phyloP scores from a whole-genome alignment of 2,797 vertebrate genomes.

The Esox lucius region DNA sequence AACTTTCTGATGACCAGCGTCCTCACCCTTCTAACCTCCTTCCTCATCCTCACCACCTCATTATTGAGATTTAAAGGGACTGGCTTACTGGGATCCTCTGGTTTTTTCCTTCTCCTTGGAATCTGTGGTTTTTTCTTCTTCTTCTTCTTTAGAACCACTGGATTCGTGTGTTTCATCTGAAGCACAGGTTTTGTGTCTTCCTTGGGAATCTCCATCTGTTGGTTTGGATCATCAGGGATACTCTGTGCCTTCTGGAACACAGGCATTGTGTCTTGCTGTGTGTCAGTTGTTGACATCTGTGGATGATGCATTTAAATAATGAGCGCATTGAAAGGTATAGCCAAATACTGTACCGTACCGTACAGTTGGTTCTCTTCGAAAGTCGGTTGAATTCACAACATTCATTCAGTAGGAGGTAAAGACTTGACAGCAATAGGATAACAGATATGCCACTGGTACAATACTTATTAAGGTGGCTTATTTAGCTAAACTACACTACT shows the following conservation, averaged over 20 bases:
- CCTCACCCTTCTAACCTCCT: slow-evolving; percentile 89
- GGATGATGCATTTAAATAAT: background rate
- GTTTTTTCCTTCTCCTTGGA: no score
- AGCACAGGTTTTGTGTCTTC: background rate
- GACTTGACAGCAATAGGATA: background rate
- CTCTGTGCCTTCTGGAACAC: no score
- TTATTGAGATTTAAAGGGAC: slow-evolving; percentile 71
- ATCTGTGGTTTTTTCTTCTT: slow-evolving; percentile 34
- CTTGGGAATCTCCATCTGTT: background rate
- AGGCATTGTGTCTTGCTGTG: background rate
- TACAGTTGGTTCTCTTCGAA: background rate
- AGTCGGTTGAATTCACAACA: background rate
- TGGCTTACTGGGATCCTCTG: no score
- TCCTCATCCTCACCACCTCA: slow-evolving; percentile 95
- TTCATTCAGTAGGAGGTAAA: background rate
- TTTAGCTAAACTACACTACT: background rate
- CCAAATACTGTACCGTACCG: background rate
- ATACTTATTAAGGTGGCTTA: background rate
- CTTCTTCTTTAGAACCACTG: background rate
- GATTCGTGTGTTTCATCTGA: background rate
- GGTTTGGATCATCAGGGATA: no score
- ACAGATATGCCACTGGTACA: background rate
- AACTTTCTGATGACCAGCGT: slow-evolving; percentile 87
- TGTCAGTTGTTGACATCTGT: slow-evolving; percentile 4
- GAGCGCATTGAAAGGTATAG: background rate